Evolutionary conservation across 2,113 vertebrate genomes (phyloP).

Genomic region (Antigone vipio): DNA sequence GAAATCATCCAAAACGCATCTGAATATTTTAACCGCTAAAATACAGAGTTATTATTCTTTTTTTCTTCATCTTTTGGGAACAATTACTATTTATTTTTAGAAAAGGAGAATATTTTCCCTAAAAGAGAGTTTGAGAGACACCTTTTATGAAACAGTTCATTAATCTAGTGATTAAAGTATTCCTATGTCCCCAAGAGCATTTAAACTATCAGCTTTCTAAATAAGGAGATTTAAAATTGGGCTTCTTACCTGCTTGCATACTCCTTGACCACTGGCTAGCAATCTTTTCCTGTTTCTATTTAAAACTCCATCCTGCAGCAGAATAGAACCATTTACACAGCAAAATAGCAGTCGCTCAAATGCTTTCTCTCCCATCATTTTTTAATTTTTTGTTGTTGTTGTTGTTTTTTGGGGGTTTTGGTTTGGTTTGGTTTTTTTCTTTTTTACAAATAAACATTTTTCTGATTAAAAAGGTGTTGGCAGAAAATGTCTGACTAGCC

Average conservation of each 20-base stretch:
- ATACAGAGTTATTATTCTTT: background rate
- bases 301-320: background rate
- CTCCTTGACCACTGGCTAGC: background rate
- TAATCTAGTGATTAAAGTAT: background rate
- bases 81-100: background rate
- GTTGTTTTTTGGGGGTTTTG: too few relatives aligned
- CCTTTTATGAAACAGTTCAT: background rate
- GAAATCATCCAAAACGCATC: background rate
- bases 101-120: background rate
- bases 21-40: background rate
- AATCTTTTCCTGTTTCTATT: background rate
- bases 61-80: background rate
- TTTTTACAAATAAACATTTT: background rate
- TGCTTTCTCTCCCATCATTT: accelerated
- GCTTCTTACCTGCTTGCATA: background rate
- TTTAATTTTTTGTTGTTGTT: too few relatives aligned
- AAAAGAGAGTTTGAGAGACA: background rate
- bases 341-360: background rate
- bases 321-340: background rate
- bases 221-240: background rate
- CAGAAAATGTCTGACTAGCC: background rate
- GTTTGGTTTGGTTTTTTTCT: background rate
- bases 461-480: background rate
- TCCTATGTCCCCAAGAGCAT: background rate
- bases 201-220: background rate